Conservation (phyloP, 2,113 vertebrate species). For the Psilopsiagon aymara region DNA sequence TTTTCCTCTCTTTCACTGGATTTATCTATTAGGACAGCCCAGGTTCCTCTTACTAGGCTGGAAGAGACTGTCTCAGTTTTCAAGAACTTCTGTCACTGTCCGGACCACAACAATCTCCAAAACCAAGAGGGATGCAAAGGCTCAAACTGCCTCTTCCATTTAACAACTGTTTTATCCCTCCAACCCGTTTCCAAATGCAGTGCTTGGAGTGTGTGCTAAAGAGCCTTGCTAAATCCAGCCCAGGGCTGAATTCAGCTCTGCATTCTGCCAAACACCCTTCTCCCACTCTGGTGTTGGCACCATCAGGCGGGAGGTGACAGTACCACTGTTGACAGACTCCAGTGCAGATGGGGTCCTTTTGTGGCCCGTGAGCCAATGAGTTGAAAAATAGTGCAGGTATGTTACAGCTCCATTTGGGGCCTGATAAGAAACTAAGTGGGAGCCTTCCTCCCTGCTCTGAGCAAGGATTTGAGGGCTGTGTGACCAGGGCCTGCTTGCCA, state of each 20-base stretch:
- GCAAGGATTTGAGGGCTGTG: not conserved
- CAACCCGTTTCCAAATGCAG: not conserved
- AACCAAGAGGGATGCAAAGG: not conserved
- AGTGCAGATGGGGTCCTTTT: not conserved
- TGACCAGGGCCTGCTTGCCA: not conserved
- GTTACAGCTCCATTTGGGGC: not conserved
- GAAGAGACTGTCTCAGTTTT: not conserved
- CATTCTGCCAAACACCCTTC: not conserved
- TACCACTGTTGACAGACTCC: not conserved
- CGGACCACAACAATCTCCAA: not conserved
- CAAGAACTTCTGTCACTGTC: not conserved
- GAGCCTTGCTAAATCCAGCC: not conserved
- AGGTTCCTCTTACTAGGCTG: not conserved
- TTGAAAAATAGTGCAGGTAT: not conserved
- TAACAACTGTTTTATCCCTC: not conserved
- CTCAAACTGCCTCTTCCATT: not conserved
- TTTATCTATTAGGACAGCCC: not conserved
- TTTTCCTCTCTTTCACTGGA: not conserved
- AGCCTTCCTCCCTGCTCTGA: not conserved
- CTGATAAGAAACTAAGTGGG: not conserved
- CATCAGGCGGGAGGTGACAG: not conserved
- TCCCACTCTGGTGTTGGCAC: fast-evolving
- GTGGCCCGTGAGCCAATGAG: fast-evolving
- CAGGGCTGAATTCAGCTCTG: not conserved
- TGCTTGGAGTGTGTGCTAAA: not conserved